Conservation (phyloP, 1,140 invertebrate genomes). For the Amphibalanus amphitrite region DNA sequence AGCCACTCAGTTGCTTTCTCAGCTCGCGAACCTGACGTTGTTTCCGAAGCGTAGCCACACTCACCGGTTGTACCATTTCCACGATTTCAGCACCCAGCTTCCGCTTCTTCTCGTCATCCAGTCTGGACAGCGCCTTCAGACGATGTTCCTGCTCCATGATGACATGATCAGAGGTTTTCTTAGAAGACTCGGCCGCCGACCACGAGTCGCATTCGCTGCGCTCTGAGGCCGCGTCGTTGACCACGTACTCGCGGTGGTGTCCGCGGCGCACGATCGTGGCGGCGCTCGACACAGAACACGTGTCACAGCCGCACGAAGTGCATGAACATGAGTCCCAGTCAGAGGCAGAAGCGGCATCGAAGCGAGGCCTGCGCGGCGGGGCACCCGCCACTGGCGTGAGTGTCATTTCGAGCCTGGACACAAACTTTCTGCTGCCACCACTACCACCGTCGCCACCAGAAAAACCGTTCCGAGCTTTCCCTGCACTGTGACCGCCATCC, state of each 20-base stretch:
- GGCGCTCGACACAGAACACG: conserved; percentile 10
- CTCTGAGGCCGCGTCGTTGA: conserved; percentile 11
- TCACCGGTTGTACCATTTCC: neutral
- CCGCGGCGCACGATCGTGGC: conserved; percentile 9
- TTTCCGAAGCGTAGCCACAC: conserved; percentile 8
- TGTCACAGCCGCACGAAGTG: conserved; percentile 12
- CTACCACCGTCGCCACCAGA: conserved; percentile 14
- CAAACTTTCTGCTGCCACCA: conserved; percentile 4
- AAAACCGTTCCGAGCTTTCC: too few relatives aligned
- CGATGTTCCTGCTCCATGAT: conserved; percentile 10
- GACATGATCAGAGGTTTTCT: conserved; percentile 18
- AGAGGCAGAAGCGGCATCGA: conserved; percentile 6
- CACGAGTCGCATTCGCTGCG: conserved; percentile 11
- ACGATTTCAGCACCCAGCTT: conserved; percentile 11
- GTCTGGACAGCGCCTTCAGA: conserved; percentile 15
- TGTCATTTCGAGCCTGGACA: conserved; percentile 13
- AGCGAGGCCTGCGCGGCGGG: conserved; percentile 6
- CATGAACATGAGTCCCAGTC: conserved; percentile 17
- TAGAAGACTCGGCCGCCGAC: conserved; percentile 16
- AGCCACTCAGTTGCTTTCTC: conserved; percentile 13
- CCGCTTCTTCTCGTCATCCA: conserved; percentile 15
- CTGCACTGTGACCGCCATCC: conserved; percentile 1
- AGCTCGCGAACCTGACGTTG: conserved; percentile 16
- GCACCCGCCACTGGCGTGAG: conserved; percentile 12
- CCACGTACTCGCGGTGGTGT: conserved; percentile 6